Evolutionary conservation across 1,140 invertebrate genomes (phyloP).

Genomic region (Sminthurides bifidus): DNA sequence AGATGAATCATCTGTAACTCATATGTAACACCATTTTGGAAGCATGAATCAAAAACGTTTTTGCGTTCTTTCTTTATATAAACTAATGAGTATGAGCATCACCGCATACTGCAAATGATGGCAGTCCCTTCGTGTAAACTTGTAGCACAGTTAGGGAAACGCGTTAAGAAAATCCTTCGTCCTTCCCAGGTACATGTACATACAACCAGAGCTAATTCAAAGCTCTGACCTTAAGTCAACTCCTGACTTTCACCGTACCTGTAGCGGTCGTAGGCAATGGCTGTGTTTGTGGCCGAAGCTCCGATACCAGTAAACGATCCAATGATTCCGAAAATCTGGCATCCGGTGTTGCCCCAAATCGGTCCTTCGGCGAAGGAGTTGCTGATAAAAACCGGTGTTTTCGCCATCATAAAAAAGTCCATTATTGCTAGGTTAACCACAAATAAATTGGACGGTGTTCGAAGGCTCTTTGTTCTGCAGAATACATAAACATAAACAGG

Average conservation of each 20-base stretch:
- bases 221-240: no score
- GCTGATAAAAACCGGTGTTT: conserved; percentile 74
- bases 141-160: no score
- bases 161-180: no score
- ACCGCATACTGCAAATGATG: no score
- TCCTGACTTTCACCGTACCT: conserved; percentile 39
- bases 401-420: conserved; percentile 78
- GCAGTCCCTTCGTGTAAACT: no score
- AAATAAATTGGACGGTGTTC: conserved; percentile 81
- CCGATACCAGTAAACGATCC: conserved; percentile 68
- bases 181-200: no score
- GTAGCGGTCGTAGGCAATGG: conserved; percentile 61
- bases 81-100: no score
- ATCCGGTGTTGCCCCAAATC: conserved; percentile 55
- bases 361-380: conserved; percentile 69
- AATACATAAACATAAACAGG: conserved; percentile 19
- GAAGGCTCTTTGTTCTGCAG: conserved; percentile 61
- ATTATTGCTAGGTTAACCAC: conserved; percentile 74
- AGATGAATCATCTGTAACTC: no score
- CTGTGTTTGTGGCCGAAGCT: conserved; percentile 63
- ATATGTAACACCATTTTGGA: no score
- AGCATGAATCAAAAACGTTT: no score
- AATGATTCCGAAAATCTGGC: conserved; percentile 62
- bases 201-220: no score
- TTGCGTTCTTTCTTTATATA: no score